A percentile compares a stretch with the other conserved stretches of the same genome.
Evolutionary conservation across 2,113 vertebrate species (phyloP).

Genomic region (Odontophorus gujanensis): DNA sequence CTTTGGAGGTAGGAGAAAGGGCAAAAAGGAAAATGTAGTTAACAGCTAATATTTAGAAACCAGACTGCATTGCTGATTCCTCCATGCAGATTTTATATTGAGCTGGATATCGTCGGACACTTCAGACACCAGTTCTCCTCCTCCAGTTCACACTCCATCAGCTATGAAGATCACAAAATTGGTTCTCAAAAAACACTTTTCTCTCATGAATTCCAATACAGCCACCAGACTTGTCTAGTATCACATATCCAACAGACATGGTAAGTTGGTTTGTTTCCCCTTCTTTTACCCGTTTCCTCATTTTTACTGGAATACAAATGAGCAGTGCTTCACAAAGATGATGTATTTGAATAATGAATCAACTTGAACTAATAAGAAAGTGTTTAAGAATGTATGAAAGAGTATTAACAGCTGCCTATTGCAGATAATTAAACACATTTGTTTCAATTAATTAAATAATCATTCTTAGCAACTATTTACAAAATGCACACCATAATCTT

Average conservation of each 20-base stretch:
- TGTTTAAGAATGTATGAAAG: neutral
- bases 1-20: neutral
- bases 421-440: neutral
- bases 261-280: neutral
- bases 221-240: neutral
- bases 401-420: neutral
- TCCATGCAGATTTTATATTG: neutral
- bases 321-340: neutral
- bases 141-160: neutral
- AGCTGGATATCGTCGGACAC: neutral
- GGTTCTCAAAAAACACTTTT: neutral
- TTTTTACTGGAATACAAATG: neutral
- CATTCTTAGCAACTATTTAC: neutral
- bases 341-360: neutral
- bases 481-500: neutral
- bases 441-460: neutral
- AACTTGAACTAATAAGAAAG: neutral
- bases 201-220: neutral
- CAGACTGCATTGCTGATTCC: neutral
- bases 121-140: neutral
- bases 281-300: neutral
- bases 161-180: neutral
- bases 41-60: neutral
- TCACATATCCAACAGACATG: neutral
- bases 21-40: neutral